phyloP scores from a whole-genome alignment of 2,888 invertebrate genomes.

The Ommatoiulus sabulosus region DNA sequence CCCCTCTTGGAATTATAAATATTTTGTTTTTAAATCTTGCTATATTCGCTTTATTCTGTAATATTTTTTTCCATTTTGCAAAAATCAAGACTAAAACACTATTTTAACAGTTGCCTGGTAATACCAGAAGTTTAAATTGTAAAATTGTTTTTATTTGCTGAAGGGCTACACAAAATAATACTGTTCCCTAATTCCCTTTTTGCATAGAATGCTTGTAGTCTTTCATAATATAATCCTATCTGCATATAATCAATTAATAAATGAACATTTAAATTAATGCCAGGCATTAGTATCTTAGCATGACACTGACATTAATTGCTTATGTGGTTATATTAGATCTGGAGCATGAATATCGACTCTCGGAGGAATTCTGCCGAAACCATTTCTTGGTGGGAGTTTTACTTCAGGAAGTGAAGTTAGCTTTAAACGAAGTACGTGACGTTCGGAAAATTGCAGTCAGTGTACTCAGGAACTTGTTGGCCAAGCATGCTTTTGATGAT shows the following conservation, averaged over 20 bases:
- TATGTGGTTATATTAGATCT: slow-evolving; percentile 61
- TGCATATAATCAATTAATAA: slow-evolving; percentile 37
- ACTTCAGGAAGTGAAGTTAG: slow-evolving; percentile 87
- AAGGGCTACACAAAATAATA: background rate
- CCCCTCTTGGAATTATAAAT: background rate
- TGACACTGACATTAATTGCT: background rate
- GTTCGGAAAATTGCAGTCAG: slow-evolving; percentile 84
- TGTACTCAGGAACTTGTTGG: slow-evolving; percentile 85
- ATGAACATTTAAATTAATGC: background rate
- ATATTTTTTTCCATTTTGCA: background rate
- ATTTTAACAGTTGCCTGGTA: background rate
- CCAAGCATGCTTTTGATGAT: slow-evolving; percentile 95
- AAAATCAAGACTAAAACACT: background rate
- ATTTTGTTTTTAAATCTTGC: background rate
- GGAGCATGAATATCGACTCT: slow-evolving; percentile 69
- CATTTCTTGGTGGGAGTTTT: slow-evolving; percentile 92
- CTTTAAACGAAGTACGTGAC: slow-evolving; percentile 86
- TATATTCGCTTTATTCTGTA: background rate
- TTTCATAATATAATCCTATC: background rate
- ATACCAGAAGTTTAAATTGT: background rate
- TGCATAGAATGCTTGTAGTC: slow-evolving; percentile 14
- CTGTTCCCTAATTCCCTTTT: background rate
- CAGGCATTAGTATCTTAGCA: background rate
- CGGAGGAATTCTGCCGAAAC: slow-evolving; percentile 88
- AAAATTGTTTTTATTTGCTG: background rate